These are phyloP conservation scores for Otus sunia DNA, from an alignment of 2,113 vertebrate species.

Conservation along the genomic window DNA sequence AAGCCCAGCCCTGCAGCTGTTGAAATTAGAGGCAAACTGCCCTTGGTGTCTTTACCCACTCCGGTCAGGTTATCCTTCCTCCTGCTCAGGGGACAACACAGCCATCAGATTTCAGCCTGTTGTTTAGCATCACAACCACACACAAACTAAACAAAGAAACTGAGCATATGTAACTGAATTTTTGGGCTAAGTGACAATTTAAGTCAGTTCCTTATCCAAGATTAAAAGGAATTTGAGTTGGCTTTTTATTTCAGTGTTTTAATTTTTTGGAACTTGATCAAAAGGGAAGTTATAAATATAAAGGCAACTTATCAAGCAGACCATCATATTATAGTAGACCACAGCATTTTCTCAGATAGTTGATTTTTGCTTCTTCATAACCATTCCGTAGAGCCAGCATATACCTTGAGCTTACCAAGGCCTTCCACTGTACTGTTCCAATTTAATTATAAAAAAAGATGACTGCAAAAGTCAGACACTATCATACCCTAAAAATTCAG, in stretches of 20 bases:
- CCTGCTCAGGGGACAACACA: neutral
- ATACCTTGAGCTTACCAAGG: neutral
- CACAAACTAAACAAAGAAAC: neutral
- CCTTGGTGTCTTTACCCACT: neutral
- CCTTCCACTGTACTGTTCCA: neutral
- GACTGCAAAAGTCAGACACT: neutral
- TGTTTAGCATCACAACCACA: neutral
- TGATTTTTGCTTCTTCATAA: neutral
- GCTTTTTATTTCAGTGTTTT: neutral
- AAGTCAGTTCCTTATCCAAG: neutral
- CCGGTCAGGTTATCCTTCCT: neutral
- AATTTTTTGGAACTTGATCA: neutral
- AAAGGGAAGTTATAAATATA: neutral
- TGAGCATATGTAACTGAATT: neutral
- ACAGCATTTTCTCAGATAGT: neutral
- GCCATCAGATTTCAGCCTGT: neutral
- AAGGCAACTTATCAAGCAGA: neutral
- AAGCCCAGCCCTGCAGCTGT: neutral
- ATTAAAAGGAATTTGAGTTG: neutral
- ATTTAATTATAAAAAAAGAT: neutral
- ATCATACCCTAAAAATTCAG: neutral
- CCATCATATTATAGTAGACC: neutral
- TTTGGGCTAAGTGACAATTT: neutral
- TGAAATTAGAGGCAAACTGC: neutral
- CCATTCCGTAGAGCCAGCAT: neutral